Conservation (phyloP, 2,113 vertebrate genomes). For the Paradisaea rubra region DNA sequence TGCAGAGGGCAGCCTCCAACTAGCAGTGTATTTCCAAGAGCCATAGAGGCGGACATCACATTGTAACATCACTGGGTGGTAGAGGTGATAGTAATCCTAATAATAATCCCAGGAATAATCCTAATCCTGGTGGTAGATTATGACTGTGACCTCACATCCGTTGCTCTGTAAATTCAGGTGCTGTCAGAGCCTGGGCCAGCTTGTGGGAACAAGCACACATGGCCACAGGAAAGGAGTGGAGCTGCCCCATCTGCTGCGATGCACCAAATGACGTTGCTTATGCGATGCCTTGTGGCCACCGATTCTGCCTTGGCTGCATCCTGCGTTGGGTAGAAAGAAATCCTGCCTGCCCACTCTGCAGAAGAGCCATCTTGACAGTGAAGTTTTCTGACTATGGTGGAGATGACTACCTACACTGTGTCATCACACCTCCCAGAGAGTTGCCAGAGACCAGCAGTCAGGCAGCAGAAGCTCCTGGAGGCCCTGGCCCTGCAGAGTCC, state of each 20-base stretch:
- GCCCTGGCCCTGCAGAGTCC: not conserved
- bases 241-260: not conserved
- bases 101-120: not conserved
- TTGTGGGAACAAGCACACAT: not conserved
- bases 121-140: not conserved
- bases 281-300: not conserved
- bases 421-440: not conserved
- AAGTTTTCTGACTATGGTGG: not conserved
- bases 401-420: not conserved
- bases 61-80: not conserved
- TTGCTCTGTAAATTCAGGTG: not conserved
- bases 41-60: not conserved
- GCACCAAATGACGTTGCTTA: accelerated
- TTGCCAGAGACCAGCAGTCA: not conserved
- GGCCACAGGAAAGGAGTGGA: not conserved
- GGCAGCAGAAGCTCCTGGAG: not conserved
- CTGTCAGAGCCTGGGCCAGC: not conserved
- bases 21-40: not conserved
- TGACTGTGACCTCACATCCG: not conserved
- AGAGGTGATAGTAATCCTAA: not conserved
- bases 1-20: not conserved
- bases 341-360: not conserved
- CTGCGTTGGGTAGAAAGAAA: not conserved
- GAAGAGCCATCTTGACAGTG: not conserved
- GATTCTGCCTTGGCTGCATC: not conserved